Evolutionary conservation across 2,113 vertebrate genomes (phyloP), one percentile per base, ranked within the genome.

Genomic region (Grammomys surdaster): DNA sequence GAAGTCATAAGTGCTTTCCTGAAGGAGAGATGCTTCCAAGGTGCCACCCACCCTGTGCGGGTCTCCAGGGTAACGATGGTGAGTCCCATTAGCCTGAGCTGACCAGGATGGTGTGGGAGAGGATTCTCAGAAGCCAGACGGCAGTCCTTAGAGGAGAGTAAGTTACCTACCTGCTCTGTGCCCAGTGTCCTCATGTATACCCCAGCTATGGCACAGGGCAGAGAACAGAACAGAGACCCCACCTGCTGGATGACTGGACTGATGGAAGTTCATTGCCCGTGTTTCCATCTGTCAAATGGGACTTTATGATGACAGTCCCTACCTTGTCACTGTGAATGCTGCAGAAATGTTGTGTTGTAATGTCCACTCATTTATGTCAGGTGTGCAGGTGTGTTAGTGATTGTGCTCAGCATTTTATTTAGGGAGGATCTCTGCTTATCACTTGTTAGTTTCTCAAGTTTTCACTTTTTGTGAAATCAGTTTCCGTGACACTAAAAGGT

Each of bases 31-130:
- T 96, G 96, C 46, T 98, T 97, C 92, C 70, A 0, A 88, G 4
- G 0, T 0, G 0, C 16, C 0, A 0, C 0, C 5, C 16, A 46
- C 58, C 17, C 0, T 0, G 90, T 95, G 7, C 56, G 43, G 24
- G 95, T 97, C 36, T 92, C 81, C 0, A 97, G 96, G 28, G 95
- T n/a, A 90, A 46, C 97, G 54, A 97, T 97, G 96, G 97, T 97
- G 85, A 96, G 93, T 0, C 48, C 22, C 0, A 75, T 20, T 11
- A 9, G 6, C 24, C 24, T 28, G 56, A 43, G 22, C 56, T 84
- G n/a, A 63, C n/a, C 36, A 36, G 0, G n/a, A 12, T 63, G 13
- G 20, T 6, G 63, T 0, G 60, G 46, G 24, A 17, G 24, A 11
- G 13, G 0, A 2, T 8, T 51, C 58, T 6, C 3, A 33, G 40